Evolutionary conservation across 2,888 invertebrate genomes (phyloP).

Genomic region (Tuta absoluta): DNA sequence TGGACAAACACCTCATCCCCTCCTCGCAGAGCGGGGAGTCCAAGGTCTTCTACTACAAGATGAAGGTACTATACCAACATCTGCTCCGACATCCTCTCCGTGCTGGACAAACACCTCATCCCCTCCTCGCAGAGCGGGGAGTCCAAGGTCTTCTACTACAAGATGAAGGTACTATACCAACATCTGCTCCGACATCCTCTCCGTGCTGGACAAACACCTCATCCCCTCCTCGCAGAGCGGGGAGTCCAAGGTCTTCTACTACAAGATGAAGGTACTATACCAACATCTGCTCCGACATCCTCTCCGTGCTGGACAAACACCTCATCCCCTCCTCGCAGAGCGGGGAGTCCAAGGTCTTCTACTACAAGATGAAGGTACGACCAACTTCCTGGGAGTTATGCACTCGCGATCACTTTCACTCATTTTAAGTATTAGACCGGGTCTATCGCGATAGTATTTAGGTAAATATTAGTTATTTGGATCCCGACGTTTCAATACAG

Average conservation of each 20-base stretch:
- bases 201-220: neutral
- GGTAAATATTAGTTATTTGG: too few relatives aligned
- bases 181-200: neutral
- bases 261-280: constrained; percentile 91
- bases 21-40: constrained; percentile 97
- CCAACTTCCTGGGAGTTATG: too few relatives aligned
- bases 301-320: neutral
- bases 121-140: constrained; percentile 96
- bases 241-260: constrained; percentile 99
- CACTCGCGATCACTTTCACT: too few relatives aligned
- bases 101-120: constrained; percentile 57
- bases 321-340: too few relatives aligned
- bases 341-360: too few relatives aligned
- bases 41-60: constrained; percentile 98
- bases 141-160: constrained; percentile 97
- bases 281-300: neutral
- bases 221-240: constrained; percentile 95
- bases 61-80: constrained; percentile 84
- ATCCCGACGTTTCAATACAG: too few relatives aligned
- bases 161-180: constrained; percentile 90
- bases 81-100: neutral
- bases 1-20: constrained; percentile 97
- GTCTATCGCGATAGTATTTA: too few relatives aligned
- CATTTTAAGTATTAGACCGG: too few relatives aligned
- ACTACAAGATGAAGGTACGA: constrained; percentile 93